Base-by-base conservation (phyloP, 2,888 invertebrate species). In the Netelia virgata region DNA sequence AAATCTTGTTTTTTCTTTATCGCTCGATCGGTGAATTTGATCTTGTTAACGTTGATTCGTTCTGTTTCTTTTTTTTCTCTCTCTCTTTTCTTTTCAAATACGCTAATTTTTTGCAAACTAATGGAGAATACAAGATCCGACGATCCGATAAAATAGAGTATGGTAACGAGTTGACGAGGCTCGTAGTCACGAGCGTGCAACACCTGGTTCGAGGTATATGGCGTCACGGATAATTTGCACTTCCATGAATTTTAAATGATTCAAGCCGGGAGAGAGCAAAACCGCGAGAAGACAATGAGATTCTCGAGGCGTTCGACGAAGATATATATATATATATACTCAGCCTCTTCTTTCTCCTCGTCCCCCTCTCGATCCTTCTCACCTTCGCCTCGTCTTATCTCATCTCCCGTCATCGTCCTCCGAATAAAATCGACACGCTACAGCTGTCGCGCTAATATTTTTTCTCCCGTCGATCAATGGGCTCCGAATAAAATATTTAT, bases 191-290 rank as follows among this genome's bases (percentile, higher is more conserved):
- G 76, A 72, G 53, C 72, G 66, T 77, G 86, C 87, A 89, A 89
- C 90, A 90, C 88, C 90, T 90, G 90, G 88, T 87, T 84, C 87
- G 82, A 84, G 68, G 23, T 70, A n/a, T 53, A 57, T 43, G 86
- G 84, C 89, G 89, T 90, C 89, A 89, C 76, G 88, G 88, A 89
- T 91, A 90, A 91, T 91, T 90, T 88, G 88, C 90, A 89, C 89
- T 90, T 90, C 89, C 86, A 89, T 90, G 90, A 91, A 90, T 91
- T 90, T 91, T 88, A 63, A 90, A 91, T 90, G 87, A 89, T 88
- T 84, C 83, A 81, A 76, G 28, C 84, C 28, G 23, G 14, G n/a
- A 57, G 57, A n/a, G 28, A 28, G 28, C 5, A 28, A 86, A 85
- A 79, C 79, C 70, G 59, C 50, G 57, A 70, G 64, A 70, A 86